Conservation (phyloP, 2,888 invertebrate species). For the Synergus umbraculus region DNA sequence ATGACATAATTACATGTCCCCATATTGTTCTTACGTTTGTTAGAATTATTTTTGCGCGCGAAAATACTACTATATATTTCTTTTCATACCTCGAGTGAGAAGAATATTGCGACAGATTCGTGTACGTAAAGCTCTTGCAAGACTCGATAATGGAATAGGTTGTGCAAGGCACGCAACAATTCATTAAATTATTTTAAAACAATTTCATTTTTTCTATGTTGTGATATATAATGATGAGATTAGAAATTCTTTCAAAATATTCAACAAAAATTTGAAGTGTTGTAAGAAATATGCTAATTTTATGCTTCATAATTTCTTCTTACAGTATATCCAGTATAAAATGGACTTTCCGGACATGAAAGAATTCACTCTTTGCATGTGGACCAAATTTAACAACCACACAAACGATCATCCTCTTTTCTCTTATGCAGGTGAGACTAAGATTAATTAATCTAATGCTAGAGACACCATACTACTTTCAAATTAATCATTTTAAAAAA, state of each 20-base stretch:
- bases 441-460: background rate
- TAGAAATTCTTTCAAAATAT: background rate
- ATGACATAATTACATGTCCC: background rate
- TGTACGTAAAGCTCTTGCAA: background rate
- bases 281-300: too few species aligned
- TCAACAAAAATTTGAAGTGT: background rate
- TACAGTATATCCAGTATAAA: constrained; percentile 87
- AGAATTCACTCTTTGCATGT: constrained; percentile 90
- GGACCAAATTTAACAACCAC: constrained; percentile 91
- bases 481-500: background rate
- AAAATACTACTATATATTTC: constrained; percentile 22
- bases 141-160: constrained; percentile 19
- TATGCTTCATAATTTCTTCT: constrained; percentile 65
- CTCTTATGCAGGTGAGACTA: constrained; percentile 86
- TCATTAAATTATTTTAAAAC: constrained; percentile 19
- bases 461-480: background rate
- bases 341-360: constrained; percentile 86
- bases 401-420: constrained; percentile 90
- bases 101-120: constrained; percentile 37
- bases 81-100: constrained; percentile 28
- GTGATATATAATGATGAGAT: constrained; percentile 8
- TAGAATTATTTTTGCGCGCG: constrained; percentile 22
- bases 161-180: constrained; percentile 32
- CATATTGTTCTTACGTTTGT: background rate
- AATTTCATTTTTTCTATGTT: constrained; percentile 8